Conservation (phyloP, 2,888 invertebrate species). For the Cerceris rybyensis region DNA sequence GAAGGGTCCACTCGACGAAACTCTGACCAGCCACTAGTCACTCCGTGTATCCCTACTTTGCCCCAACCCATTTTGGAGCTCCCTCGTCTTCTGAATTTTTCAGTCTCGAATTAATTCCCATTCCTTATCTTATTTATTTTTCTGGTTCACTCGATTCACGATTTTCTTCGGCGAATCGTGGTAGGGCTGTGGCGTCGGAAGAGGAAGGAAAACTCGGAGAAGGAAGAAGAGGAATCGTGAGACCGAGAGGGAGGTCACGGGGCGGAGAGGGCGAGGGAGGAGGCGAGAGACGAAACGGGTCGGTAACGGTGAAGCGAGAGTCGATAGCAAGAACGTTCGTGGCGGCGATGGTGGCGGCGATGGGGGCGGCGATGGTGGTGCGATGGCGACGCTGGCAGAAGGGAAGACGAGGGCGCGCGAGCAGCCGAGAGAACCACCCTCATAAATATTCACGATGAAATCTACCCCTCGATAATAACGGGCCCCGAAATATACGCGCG, state of each 20-base stretch:
- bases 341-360: slow-evolving; percentile 27
- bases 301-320: slow-evolving; percentile 30
- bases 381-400: slow-evolving; percentile 18
- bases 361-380: slow-evolving; percentile 10
- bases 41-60: not conserved
- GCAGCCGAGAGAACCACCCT: slow-evolving; percentile 71
- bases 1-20: slow-evolving; percentile 43
- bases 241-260: slow-evolving; percentile 22
- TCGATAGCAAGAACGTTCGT: slow-evolving; percentile 60
- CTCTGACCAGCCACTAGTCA: too few relatives aligned
- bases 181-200: not conserved
- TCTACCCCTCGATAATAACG: slow-evolving; percentile 81
- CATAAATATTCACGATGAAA: slow-evolving; percentile 82
- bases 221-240: slow-evolving; percentile 9
- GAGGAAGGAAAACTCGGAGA: not conserved
- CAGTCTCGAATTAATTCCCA: slow-evolving; percentile 67
- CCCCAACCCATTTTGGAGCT: not conserved
- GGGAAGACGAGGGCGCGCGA: slow-evolving; percentile 58
- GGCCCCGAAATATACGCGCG: slow-evolving; percentile 76
- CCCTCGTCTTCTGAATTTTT: slow-evolving; percentile 63
- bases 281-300: slow-evolving; percentile 31
- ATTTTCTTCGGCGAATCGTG: slow-evolving; percentile 5
- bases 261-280: slow-evolving; percentile 29
- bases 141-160: slow-evolving; percentile 27
- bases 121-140: slow-evolving; percentile 71